phyloP scores from a whole-genome alignment of 1,140 invertebrate species.

The Lamellibrachia luymesi region DNA sequence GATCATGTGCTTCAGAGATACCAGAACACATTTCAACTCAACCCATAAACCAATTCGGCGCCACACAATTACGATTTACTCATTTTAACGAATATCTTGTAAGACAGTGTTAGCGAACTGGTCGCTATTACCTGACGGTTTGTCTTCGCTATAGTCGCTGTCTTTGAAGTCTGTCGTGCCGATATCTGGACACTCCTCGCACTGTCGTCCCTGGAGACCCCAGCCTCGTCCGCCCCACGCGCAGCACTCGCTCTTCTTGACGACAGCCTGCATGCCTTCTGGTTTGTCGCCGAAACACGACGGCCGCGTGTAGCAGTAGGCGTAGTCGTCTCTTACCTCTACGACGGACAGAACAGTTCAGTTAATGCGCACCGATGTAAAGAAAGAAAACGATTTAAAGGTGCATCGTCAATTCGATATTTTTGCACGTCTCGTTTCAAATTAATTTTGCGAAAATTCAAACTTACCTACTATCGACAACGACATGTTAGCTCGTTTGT shows the following conservation, averaged over 20 bases:
- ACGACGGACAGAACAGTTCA: background rate
- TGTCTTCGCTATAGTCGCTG: background rate
- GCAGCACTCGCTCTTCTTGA: slow-evolving; percentile 6
- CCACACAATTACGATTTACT: too few relatives aligned
- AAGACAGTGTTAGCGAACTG: background rate
- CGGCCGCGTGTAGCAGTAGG: background rate
- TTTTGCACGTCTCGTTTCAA: too few relatives aligned
- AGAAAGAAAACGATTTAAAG: too few relatives aligned
- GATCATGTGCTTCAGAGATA: too few relatives aligned
- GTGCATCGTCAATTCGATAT: too few relatives aligned
- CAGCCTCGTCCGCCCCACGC: background rate
- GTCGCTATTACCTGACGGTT: background rate
- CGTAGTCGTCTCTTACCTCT: background rate
- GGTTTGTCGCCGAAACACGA: slow-evolving; percentile 2
- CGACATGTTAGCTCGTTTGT: too few relatives aligned
- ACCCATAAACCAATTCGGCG: too few relatives aligned
- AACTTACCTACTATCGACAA: too few relatives aligned
- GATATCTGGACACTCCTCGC: slow-evolving; percentile 11
- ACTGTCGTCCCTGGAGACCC: background rate
- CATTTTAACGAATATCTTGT: too few relatives aligned
- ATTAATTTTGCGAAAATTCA: too few relatives aligned
- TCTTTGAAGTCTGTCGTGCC: background rate
- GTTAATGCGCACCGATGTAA: background rate
- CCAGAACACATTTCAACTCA: too few relatives aligned
- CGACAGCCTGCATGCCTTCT: background rate